Evolutionary conservation across 2,113 vertebrate species (phyloP), one percentile per base, ranked within the genome.

Genomic region (Catharus bicknelli): DNA sequence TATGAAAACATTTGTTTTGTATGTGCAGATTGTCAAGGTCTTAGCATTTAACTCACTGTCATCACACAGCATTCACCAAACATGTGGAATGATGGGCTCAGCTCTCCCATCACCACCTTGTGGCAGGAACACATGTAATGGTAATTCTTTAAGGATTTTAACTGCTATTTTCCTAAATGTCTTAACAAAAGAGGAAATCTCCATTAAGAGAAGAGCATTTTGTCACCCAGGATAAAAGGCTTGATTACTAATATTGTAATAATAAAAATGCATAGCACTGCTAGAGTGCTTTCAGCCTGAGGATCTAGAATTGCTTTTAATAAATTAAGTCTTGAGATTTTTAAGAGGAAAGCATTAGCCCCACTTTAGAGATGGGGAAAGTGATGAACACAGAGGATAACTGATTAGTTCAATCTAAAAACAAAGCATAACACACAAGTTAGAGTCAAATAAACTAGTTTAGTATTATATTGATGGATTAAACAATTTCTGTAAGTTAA

Each of bases 1-100:
- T 96, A 79, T 96, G 95, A 94, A 97, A 98, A 97, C 96, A 96
- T 96, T 98, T 97, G 76, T 90, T 96, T 97, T 89, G 91, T 95
- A 43, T 53, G 86, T 83, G 85, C 90, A 96, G 93, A 95, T 94
- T 94, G 85, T 68, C 95, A 94, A 95, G 94, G 94, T 93, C 89
- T 96, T 75, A 90, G 82, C 91, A 93, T 87, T 96, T 96, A 96
- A 91, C 77, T 97, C 62, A 17, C 62, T 92, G 64, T 69, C 66
- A 85, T 58, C 69, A 55, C 55, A 64, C 36, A 80, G 38, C 0
- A 5, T 68, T 89, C 68, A 83, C 59, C 79, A 80, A 88, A 62
- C 32, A 55, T 63, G 76, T 61, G 78, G 86, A 79, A 61, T 57
- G 90, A 88, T 73, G 80, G 15, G 30, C 51, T 40, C 58, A 95